Evolutionary conservation across 2,797 vertebrate genomes (phyloP).

Genomic region (Pyrocephalus nanus): DNA sequence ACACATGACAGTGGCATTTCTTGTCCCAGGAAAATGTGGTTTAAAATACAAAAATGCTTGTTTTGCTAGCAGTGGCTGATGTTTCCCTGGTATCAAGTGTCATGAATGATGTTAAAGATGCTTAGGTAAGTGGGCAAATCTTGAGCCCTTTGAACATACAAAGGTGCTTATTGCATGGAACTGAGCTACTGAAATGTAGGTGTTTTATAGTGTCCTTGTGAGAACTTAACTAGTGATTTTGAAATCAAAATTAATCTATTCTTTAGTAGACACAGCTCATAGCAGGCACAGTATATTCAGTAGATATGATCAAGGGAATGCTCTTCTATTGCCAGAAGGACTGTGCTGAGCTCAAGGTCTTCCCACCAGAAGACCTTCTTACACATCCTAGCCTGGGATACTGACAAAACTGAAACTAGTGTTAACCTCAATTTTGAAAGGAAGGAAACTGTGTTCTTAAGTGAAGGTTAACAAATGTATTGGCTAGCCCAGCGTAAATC

Average conservation of each 20-base stretch:
- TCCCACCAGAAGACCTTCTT: neutral
- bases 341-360: neutral
- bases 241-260: neutral
- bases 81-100: neutral
- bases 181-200: neutral
- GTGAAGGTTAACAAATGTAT: conserved; percentile 12
- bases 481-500: neutral
- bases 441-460: neutral
- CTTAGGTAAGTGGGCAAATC: neutral
- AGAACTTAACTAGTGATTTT: neutral
- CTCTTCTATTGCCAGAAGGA: neutral
- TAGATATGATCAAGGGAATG: neutral
- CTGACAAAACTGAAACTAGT: neutral
- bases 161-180: neutral
- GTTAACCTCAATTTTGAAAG: neutral
- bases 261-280: neutral
- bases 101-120: neutral
- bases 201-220: neutral
- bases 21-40: neutral
- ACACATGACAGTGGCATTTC: neutral
- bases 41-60: neutral
- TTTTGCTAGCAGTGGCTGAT: neutral
- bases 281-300: neutral
- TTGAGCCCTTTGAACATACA: neutral
- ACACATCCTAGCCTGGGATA: fast-evolving